Evolutionary conservation across 2,113 vertebrate genomes (phyloP), one percentile per base, ranked within the genome.

Genomic region (Rhabdomys dilectus): DNA sequence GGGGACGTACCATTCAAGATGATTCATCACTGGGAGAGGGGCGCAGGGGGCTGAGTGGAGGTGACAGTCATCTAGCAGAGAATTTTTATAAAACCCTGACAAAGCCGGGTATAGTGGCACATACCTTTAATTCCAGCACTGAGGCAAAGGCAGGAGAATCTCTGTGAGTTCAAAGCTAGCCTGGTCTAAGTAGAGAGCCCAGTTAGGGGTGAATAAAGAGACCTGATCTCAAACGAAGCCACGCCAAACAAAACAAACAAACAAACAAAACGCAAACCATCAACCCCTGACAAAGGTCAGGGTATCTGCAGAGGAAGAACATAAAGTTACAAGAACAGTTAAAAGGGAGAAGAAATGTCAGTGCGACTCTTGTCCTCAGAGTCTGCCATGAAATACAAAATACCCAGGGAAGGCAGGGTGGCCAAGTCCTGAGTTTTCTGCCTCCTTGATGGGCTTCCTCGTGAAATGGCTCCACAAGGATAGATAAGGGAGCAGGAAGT

Each of bases 31-130:
- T 7, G 53, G 10, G 58, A 26, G 17, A 36, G 75, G 80, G 0
- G 39, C 29, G 3, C 22, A 42, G 11, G 53, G 80, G 5, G 7
- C 5, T 39, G 36, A 68, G 60, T 3, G 62, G 81, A 85, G 24
- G 78, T 91, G 48, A 91, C 51, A 19, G 81, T 82, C 51, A 19
- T 36, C 60, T 39, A 84, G 3, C 62, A 93, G 53, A 78, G 39
- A 75, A 64, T 89, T 82, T 89, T 51, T 87, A 84, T 77, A 70
- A 94, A 91, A 95, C 81, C 60, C 53, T 75, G 66, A 78, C 45
- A 56, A 45, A 96, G 88, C 81, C 1, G 1, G 81, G 13, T 42
- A 10, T 16, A 5, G 24, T 42, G n/a, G 56, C 39, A 8, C 36
- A 29, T 2, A 13, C 36, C 81, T 84, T 84, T 84, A 62, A 62